Base-by-base conservation (phyloP, 1,140 invertebrate genomes). In the Melitaea cinxia region DNA sequence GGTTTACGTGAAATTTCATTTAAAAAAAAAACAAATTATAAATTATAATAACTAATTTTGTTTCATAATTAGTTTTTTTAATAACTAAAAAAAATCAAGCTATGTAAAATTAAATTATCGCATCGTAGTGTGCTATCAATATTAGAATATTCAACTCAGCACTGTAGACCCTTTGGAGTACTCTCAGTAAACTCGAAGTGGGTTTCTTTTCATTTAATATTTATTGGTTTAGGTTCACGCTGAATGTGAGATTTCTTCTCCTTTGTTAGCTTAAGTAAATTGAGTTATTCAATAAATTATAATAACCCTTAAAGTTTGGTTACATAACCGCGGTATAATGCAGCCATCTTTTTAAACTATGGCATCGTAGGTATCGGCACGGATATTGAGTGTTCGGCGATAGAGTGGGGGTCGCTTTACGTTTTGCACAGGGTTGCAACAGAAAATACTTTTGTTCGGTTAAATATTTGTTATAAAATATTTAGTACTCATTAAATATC, bases 121-220 rank as follows among this genome's bases (percentile, higher is more conserved):
- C 37, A 6, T 42, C 9, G 1, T 5, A 42, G 5, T 42, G 37
- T 17, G 17, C 4, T 7, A 17, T 9, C 4, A 0, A 42, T 12
- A 17, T 47, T 4, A 47, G 19, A 47, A 24, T 5, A 47, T 47
- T 24, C 12, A 14, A 15, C 14, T 39, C 35, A 14, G 12, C 14
- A 39, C 15, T 39, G 14, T 39, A 39, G 30, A 9, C 37, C 14
- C 37, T 42, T 47, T 47, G 23, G 23, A 23, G 10, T 47, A 23
- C 19, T 24, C 42, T 23, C n/a, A 47, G 17, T 45, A 45, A 47
- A 47, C 23, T 23, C 21, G 23, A 47, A 47, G 10, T n/a, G 42
- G 42, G 19, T 23, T 23, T 56, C 35, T 39, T 58, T 70, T 65
- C 67, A 70, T 70, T 70, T 56, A 65, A 60, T 56, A 70, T 70